A percentile compares a stretch with the other conserved stretches of the same genome.
phyloP scores from a whole-genome alignment of 2,888 invertebrate species.

The Epirrhoe alternata region DNA sequence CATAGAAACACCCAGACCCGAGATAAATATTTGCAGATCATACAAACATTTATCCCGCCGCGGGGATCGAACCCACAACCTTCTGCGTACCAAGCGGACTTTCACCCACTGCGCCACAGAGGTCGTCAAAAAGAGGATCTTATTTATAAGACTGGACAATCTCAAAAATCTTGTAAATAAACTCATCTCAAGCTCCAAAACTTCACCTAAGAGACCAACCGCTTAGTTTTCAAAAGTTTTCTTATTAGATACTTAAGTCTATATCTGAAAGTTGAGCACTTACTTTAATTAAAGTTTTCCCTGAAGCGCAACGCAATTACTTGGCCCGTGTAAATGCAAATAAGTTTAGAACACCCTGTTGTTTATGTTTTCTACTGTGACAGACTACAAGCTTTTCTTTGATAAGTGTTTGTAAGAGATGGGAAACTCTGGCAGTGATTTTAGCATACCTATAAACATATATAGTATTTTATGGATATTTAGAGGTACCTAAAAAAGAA shows the following conservation, averaged over 20 bases:
- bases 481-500: too few relatives aligned
- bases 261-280: slow-evolving; percentile 75
- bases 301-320: slow-evolving; percentile 82
- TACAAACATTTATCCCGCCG: too few relatives aligned
- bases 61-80: too few relatives aligned
- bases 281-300: slow-evolving; percentile 83
- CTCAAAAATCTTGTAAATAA: slow-evolving; percentile 5
- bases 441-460: too few relatives aligned
- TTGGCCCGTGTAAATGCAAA: slow-evolving; percentile 83
- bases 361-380: slow-evolving; percentile 69
- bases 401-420: background rate
- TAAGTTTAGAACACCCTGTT: slow-evolving; percentile 77
- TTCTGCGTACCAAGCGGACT: too few relatives aligned
- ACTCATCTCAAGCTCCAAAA: slow-evolving; percentile 19
- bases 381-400: slow-evolving; percentile 38
- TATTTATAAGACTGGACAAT: background rate
- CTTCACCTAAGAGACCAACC: slow-evolving; percentile 47
- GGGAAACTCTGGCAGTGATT: background rate
- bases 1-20: too few relatives aligned
- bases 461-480: too few relatives aligned
- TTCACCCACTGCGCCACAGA: too few relatives aligned
- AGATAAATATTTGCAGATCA: too few relatives aligned
- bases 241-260: slow-evolving; percentile 74
- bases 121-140: too few relatives aligned
- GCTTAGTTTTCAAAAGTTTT: slow-evolving; percentile 71